A percentile compares a stretch with the other conserved stretches of the same genome.
Conservation (phyloP, 2,888 invertebrate genomes). For the Apotomis betuletana region DNA sequence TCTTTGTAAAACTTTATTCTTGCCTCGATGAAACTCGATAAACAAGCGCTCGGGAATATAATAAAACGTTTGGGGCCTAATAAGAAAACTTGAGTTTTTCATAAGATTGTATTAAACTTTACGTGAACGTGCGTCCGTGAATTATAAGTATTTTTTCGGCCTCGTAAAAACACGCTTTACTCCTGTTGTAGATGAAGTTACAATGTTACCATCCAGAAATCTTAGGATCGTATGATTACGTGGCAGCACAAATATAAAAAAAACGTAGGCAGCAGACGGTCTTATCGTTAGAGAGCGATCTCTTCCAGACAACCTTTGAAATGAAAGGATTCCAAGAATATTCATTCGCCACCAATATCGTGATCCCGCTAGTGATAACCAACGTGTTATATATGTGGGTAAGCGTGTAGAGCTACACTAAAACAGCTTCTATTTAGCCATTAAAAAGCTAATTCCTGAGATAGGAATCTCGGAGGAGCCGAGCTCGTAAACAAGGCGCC, state of each 20-base stretch:
- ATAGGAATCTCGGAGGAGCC: conserved; percentile 34
- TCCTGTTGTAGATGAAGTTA: too few relatives aligned
- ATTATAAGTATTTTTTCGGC: not conserved
- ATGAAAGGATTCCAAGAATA: too few relatives aligned
- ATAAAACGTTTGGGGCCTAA: conserved; percentile 24
- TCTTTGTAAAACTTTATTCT: conserved; percentile 32
- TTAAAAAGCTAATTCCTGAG: conserved; percentile 34
- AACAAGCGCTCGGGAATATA: conserved; percentile 28
- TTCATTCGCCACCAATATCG: too few relatives aligned
- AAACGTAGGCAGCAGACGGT: too few relatives aligned
- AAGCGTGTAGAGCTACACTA: conserved; percentile 12
- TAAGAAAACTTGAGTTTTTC: conserved; percentile 15
- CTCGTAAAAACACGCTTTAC: not conserved
- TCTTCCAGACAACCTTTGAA: too few relatives aligned
- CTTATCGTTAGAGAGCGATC: too few relatives aligned
- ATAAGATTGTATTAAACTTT: conserved; percentile 16
- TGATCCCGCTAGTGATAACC: too few relatives aligned
- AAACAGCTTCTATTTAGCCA: conserved; percentile 22
- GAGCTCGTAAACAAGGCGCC: conserved; percentile 17
- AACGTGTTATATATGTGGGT: not conserved
- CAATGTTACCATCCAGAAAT: too few relatives aligned
- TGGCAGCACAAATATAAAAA: too few relatives aligned
- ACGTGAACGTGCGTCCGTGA: not conserved
- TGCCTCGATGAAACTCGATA: conserved; percentile 20
- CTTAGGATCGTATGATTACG: too few relatives aligned